phyloP scores from a whole-genome alignment of 1,140 invertebrate genomes.

The Zaprionus nigranus region DNA sequence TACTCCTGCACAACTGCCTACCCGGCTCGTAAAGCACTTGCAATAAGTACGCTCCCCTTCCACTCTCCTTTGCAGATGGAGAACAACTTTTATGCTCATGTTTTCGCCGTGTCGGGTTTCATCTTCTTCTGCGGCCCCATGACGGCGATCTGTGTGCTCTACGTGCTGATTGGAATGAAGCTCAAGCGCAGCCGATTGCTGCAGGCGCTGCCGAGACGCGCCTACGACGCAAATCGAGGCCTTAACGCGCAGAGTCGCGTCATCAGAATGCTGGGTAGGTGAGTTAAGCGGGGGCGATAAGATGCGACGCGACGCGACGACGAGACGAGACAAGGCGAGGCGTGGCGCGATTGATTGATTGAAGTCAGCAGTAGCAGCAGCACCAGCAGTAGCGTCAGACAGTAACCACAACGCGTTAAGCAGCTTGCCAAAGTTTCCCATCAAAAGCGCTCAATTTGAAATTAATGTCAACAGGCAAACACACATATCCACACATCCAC shows the following conservation, averaged over 20 bases:
- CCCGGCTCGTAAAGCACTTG: slow-evolving; percentile 1
- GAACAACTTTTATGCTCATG: slow-evolving; percentile 87
- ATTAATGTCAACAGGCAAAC: slow-evolving; percentile 55
- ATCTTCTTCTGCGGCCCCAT: slow-evolving; percentile 94
- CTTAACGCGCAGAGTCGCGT: slow-evolving; percentile 86
- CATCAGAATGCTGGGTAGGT: slow-evolving; percentile 89
- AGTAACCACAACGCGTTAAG: slow-evolving; percentile 22
- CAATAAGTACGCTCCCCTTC: neutral
- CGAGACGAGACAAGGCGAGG: neutral
- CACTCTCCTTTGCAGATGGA: slow-evolving; percentile 82
- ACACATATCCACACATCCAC: neutral
- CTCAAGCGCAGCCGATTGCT: slow-evolving; percentile 86
- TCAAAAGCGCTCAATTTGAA: slow-evolving; percentile 63
- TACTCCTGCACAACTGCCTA: no score
- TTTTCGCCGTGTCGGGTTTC: slow-evolving; percentile 93
- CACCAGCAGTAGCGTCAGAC: neutral
- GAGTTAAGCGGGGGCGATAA: slow-evolving; percentile 52
- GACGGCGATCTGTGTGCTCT: slow-evolving; percentile 92
- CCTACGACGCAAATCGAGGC: slow-evolving; percentile 67
- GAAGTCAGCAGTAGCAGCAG: slow-evolving; percentile 30
- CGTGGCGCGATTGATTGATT: slow-evolving; percentile 62
- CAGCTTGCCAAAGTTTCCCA: slow-evolving; percentile 41
- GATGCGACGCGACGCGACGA: neutral
- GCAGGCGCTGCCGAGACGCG: slow-evolving; percentile 63
- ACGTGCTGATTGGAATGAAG: slow-evolving; percentile 91